Evolutionary conservation across 2,888 invertebrate species (phyloP), one percentile per base, ranked within the genome.

Genomic region (Dynastes tityus): DNA sequence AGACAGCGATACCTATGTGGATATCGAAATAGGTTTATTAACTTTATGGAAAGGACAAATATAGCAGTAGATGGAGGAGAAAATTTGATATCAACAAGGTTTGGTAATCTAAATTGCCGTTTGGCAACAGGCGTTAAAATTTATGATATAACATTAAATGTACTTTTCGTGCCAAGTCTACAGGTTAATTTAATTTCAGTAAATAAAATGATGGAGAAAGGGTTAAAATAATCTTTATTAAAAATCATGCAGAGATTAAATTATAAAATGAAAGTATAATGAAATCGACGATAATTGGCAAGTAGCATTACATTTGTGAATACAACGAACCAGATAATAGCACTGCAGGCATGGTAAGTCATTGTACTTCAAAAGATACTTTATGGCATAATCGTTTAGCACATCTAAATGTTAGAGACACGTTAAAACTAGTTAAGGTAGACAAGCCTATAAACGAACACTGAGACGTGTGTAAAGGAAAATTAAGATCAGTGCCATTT

Each of bases 251-350:
- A 63, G 63, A 29, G 4, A 8, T 29, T 8, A 11, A 27, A 63
- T 29, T 63, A 63, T 29, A 11, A 5, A 63, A 63, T 11, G 29
- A 29, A 29, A 63, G 11, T 29, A 8, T 27, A 27, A 29, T 29
- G 29, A 8, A 4, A 22, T 22, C 22, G 22, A 22, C 5, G 29
- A 63, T 9, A 27, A 27, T 29, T 29, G 63, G 29, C 22, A 22
- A 63, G 4, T 29, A 29, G 13, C 29, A 29, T 63, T 63, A 63
- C 63, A 63, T 63, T 29, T 63, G 11, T 29, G 63, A 29, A n/a
- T 9, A n/a, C 9, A 9, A 51, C 11, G n/a, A 51, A 51, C 51
- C n/a, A 2, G 11, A 51, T 6, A n/a, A 63, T 29, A 27, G 29
- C 63, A 63, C 3, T 3, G 63, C 27, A 63, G 22, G 29, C 29